Evolutionary conservation across 2,797 vertebrate genomes (phyloP).

Genomic region (Selene dorsalis): DNA sequence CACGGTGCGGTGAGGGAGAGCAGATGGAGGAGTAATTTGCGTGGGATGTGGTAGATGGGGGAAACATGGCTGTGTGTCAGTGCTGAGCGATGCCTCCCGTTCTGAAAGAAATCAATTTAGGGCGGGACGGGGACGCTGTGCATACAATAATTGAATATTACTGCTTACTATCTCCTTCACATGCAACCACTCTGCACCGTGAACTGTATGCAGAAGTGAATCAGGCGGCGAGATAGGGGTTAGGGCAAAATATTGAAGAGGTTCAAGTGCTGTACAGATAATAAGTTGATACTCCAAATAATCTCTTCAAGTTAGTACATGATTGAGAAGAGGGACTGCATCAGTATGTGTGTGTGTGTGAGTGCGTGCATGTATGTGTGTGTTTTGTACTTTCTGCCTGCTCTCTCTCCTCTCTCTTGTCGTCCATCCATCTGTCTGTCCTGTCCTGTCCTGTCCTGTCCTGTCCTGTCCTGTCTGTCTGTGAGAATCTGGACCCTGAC

Average conservation of each 20-base stretch:
- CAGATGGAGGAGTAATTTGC: slow-evolving; percentile 90
- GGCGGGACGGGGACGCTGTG: slow-evolving; percentile 81
- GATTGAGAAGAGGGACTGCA: slow-evolving; percentile 48
- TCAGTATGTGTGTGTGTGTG: slow-evolving; percentile 4
- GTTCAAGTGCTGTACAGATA: slow-evolving; percentile 73
- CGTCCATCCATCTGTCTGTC: slow-evolving; percentile 42
- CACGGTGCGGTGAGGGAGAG: slow-evolving; percentile 75
- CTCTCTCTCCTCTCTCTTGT: background rate
- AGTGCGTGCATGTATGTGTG: background rate
- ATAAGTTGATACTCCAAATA: slow-evolving; percentile 74
- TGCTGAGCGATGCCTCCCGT: slow-evolving; percentile 85
- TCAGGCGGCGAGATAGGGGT: slow-evolving; percentile 67
- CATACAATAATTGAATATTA: slow-evolving; percentile 90
- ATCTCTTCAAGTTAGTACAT: slow-evolving; percentile 66
- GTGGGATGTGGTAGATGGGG: slow-evolving; percentile 85
- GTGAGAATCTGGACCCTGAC: slow-evolving; percentile 50
- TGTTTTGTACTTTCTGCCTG: slow-evolving; percentile 16
- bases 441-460: slow-evolving; percentile 40
- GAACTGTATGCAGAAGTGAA: slow-evolving; percentile 63
- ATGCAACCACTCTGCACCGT: slow-evolving; percentile 67
- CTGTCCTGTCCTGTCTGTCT: slow-evolving; percentile 37
- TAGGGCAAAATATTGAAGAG: slow-evolving; percentile 70
- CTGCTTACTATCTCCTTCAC: slow-evolving; percentile 83
- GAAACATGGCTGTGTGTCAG: slow-evolving; percentile 86
- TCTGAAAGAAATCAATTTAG: slow-evolving; percentile 88